phyloP scores from a whole-genome alignment of 2,113 vertebrate species.

The Columbina picui region DNA sequence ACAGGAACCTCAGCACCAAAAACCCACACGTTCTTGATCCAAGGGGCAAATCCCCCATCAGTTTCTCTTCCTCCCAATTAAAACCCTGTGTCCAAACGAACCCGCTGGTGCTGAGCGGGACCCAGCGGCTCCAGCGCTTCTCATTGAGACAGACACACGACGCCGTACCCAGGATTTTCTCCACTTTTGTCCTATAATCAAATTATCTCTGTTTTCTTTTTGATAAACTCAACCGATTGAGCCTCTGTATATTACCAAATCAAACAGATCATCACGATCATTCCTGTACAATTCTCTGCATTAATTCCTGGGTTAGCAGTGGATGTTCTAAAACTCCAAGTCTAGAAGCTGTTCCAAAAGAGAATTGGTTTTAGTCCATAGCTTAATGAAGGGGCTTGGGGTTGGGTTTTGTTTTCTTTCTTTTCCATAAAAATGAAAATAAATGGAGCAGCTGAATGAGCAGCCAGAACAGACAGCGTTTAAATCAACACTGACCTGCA shows the following conservation, averaged over 20 bases:
- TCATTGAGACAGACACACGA: accelerated
- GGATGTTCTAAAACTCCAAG: too few relatives aligned
- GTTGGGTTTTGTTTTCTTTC: neutral
- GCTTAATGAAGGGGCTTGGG: neutral
- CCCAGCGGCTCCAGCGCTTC: accelerated
- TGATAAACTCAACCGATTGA: neutral
- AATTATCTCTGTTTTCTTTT: neutral
- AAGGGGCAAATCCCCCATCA: neutral
- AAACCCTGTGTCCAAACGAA: too few relatives aligned
- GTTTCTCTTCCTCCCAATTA: neutral
- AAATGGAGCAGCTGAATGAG: neutral
- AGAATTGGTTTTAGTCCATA: neutral
- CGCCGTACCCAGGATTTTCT: accelerated
- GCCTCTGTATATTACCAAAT: neutral
- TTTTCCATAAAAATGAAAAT: neutral
- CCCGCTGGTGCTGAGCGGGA: neutral
- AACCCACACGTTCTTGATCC: neutral
- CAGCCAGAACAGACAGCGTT: neutral
- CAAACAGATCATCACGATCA: neutral
- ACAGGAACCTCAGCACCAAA: neutral
- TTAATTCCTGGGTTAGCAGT: neutral
- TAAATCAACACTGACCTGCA: neutral
- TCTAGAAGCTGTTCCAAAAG: neutral
- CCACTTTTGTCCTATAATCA: neutral
- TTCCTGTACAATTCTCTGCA: neutral